These are phyloP conservation scores for Pelmatolapia mariae DNA, from an alignment of 2,113 vertebrate species.

Conservation along the genomic window DNA sequence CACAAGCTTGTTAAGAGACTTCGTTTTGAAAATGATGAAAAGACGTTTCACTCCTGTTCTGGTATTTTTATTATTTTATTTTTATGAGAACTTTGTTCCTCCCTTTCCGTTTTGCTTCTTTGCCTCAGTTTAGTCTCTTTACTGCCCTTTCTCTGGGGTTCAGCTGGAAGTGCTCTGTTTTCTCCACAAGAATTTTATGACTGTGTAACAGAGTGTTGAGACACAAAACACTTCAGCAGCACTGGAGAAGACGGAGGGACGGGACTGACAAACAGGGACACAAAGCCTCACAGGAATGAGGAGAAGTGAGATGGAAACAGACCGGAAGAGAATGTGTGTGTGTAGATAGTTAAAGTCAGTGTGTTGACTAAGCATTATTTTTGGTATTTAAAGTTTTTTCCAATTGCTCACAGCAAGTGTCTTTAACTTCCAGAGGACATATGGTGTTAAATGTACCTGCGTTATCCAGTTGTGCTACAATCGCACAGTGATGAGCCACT, in stretches of 20 bases:
- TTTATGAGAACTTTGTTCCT: conserved; percentile 58
- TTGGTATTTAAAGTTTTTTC: background rate
- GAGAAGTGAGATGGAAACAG: conserved; percentile 19
- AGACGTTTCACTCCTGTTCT: conserved; percentile 66
- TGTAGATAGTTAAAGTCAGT: background rate
- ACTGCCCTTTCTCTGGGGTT: conserved; percentile 58
- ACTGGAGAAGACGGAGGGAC: conserved; percentile 10
- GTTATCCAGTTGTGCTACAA: conserved; percentile 17
- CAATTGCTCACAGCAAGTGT: conserved; percentile 21
- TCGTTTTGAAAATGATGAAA: conserved; percentile 58
- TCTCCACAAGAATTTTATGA: conserved; percentile 66
- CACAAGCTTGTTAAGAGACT: conserved; percentile 37
- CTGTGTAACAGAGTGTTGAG: conserved; percentile 53
- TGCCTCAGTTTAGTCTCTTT: conserved; percentile 61
- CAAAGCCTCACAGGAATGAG: conserved; percentile 23
- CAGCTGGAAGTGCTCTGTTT: conserved; percentile 63
- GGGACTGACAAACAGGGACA: conserved; percentile 25
- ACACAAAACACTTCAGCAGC: conserved; percentile 56
- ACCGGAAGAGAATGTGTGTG: background rate
- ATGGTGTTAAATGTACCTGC: conserved; percentile 47
- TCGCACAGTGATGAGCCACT: conserved; percentile 33
- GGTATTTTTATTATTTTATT: conserved; percentile 73
- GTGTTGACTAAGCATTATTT: conserved; percentile 9
- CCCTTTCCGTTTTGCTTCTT: conserved; percentile 27
- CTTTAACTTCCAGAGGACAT: conserved; percentile 6